Evolutionary conservation across 2,797 vertebrate genomes (phyloP).

Genomic region (Ctenosaura bakeri): DNA sequence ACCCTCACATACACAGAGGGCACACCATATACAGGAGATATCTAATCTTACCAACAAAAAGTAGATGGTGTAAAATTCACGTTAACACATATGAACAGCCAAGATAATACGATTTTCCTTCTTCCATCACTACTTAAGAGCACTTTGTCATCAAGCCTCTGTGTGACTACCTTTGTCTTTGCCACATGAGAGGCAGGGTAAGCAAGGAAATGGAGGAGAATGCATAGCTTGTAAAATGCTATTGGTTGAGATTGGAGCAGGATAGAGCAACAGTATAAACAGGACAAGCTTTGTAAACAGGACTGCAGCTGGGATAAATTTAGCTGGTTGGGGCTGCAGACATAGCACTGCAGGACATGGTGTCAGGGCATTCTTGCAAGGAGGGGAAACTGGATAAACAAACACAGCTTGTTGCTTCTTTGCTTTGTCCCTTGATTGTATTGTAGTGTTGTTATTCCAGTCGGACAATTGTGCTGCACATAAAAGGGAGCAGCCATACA

Average conservation of each 20-base stretch:
- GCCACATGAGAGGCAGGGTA: background rate
- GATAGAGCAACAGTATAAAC: conserved; percentile 77
- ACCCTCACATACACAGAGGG: too few species aligned
- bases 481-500: conserved; percentile 51
- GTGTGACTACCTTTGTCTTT: conserved; percentile 15
- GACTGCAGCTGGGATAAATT: conserved; percentile 82
- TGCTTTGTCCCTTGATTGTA: conserved; percentile 48
- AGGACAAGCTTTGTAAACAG: conserved; percentile 83
- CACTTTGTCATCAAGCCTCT: background rate
- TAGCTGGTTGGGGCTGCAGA: conserved; percentile 74
- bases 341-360: conserved; percentile 72
- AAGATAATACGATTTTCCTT: background rate
- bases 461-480: conserved; percentile 74
- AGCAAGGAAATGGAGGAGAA: conserved; percentile 15
- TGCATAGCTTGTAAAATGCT: conserved; percentile 50
- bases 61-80: background rate
- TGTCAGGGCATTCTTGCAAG: conserved; percentile 78
- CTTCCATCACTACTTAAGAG: background rate
- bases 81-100: background rate
- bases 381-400: conserved; percentile 82
- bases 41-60: background rate
- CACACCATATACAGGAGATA: background rate
- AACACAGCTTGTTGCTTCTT: conserved; percentile 66
- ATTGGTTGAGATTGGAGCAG: conserved; percentile 66
- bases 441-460: conserved; percentile 81